These are phyloP conservation scores for Embidobia sp. DNA, from an alignment of 2,888 invertebrate species.

Conservation along the genomic window DNA sequence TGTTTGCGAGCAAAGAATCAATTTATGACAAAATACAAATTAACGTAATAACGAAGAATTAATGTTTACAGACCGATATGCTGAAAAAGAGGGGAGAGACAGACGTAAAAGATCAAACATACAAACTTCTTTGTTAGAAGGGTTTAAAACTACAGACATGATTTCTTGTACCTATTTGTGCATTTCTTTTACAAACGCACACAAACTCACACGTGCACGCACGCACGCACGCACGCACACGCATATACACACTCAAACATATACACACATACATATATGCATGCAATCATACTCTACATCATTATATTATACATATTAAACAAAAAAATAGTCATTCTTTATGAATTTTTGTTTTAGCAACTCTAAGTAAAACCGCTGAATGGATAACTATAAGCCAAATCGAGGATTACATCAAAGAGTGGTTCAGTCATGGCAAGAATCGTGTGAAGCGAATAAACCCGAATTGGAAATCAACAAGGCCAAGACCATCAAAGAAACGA, in stretches of 20 bases:
- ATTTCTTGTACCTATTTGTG: constrained; percentile 1
- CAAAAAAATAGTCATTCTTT: too few relatives aligned
- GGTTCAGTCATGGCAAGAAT: constrained; percentile 14
- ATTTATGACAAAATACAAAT: too few relatives aligned
- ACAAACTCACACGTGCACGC: not conserved
- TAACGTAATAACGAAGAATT: too few relatives aligned
- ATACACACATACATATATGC: too few relatives aligned
- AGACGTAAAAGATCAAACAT: not conserved
- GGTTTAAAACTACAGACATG: not conserved
- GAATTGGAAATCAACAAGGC: not conserved
- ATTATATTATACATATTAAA: too few relatives aligned
- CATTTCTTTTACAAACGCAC: not conserved
- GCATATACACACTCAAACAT: too few relatives aligned
- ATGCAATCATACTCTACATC: not conserved
- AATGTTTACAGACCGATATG: too few relatives aligned
- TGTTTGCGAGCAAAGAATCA: too few relatives aligned
- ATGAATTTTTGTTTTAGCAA: not conserved
- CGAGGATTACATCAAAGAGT: not conserved
- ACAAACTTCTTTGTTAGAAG: not conserved
- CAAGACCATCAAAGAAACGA: constrained; percentile 8
- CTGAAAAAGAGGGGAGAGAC: not conserved
- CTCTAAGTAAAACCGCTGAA: not conserved
- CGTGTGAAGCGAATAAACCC: not conserved
- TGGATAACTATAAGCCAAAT: not conserved
- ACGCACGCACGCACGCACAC: too few relatives aligned